phyloP scores from a whole-genome alignment of 2,797 vertebrate species.

The Tapirus indicus region DNA sequence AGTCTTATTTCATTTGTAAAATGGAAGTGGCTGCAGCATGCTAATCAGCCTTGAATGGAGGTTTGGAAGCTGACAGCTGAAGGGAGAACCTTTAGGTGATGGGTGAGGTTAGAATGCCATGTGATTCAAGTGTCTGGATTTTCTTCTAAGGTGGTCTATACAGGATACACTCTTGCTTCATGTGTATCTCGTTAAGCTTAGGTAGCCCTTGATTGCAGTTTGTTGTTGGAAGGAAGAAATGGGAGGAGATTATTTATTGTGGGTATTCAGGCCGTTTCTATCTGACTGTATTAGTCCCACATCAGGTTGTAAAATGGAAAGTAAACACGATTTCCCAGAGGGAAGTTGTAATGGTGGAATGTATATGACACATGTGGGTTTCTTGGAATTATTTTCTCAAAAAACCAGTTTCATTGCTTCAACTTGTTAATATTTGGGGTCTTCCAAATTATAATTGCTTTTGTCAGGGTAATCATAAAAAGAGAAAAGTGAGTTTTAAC shows the following conservation, averaged over 20 bases:
- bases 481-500: conserved; percentile 18
- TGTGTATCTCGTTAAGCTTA: not conserved
- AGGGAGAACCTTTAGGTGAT: not conserved
- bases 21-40: not conserved
- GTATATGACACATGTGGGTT: not conserved
- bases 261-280: not conserved
- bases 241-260: not conserved
- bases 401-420: not conserved
- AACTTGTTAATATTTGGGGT: not conserved
- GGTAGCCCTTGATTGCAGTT: not conserved
- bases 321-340: not conserved
- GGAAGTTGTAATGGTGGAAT: not conserved
- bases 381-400: not conserved
- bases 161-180: not conserved
- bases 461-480: conserved; percentile 40
- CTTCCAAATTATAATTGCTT: not conserved
- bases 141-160: not conserved
- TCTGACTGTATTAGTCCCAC: not conserved
- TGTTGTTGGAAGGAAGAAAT: not conserved
- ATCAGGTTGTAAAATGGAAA: conserved; percentile 35
- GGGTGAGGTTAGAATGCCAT: not conserved
- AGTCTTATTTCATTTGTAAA: not conserved
- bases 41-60: not conserved
- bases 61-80: not conserved
- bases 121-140: not conserved